These are phyloP conservation scores for Phaenicophaeus curvirostris DNA, from an alignment of 2,797 vertebrate species.

Conservation along the genomic window DNA sequence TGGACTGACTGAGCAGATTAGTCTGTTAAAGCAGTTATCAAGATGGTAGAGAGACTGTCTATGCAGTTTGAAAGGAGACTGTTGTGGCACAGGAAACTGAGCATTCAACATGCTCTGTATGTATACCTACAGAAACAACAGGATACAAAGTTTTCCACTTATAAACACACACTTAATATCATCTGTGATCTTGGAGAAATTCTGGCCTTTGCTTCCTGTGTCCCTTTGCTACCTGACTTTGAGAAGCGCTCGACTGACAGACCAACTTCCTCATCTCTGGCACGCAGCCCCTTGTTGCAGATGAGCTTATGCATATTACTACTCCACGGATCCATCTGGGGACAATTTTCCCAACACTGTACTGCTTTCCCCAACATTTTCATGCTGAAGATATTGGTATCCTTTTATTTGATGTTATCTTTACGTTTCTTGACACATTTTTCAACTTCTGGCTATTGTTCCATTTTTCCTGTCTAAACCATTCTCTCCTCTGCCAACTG, in stretches of 20 bases:
- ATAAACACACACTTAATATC: not conserved
- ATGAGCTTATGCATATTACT: not conserved
- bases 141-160: not conserved
- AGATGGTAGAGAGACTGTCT: not conserved
- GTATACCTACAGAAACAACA: not conserved
- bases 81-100: not conserved
- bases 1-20: not conserved
- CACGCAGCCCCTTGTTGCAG: accelerated
- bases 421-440: not conserved
- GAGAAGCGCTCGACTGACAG: not conserved
- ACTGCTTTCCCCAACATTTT: not conserved
- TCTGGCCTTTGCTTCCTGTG: not conserved
- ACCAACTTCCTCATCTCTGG: not conserved
- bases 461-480: not conserved
- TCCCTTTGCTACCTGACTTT: not conserved
- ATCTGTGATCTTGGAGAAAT: not conserved
- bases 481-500: not conserved
- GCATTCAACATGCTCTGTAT: accelerated
- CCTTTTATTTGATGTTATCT: not conserved
- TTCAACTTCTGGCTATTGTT: not conserved
- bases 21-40: not conserved
- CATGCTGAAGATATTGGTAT: not conserved
- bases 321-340: not conserved
- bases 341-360: not conserved
- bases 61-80: not conserved